Base-by-base conservation (phyloP, 2,888 invertebrate species). In the Stenodera caucasica region DNA sequence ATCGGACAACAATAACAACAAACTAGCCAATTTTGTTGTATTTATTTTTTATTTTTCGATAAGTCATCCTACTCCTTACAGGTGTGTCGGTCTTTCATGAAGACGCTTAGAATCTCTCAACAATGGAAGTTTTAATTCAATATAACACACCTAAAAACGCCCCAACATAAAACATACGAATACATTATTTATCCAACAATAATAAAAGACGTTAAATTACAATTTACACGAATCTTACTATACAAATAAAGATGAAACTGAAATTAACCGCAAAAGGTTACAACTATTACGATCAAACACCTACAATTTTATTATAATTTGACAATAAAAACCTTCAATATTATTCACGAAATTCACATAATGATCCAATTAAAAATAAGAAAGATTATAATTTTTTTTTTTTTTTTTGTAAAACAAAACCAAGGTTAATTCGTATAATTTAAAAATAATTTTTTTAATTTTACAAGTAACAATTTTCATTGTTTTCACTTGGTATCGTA, bases 121-220 rank as follows among this genome's bases (percentile, higher is more conserved):
- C 61, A 62, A 58, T 58, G 58, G 61, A 60, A 55, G 49, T 60
- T 60, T 45, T 56, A 57, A 61, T 61, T 58, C 45, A 61, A 54
- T 51, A 33, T 49, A 58, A 61, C 62, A 62, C 62, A 62, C 62
- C 62, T 62, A 55, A 62, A 51, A 58, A 58, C 62, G 58, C 58
- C 62, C 45, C 62, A 58, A 58, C 52, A 30, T 32, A 53, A 62
- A 58, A 58, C 45, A 58, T 58, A 35, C 49, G 55, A 61, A 60
- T 51, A 57, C 61, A 49, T 45, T 61, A 56, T 58, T 58, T 62
- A 62, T 52, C 52, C 52, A 55, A 55, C 55, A 62, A 61, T 58
- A 58, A 58, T 49, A 56, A 45, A 49, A 55, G 52, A 55, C 62
- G 49, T 55, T 61, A 55, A 58, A 62, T 58, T 58, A 61, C 51